A percentile compares a stretch with the other conserved stretches of the same genome.
phyloP scores from a whole-genome alignment of 2,113 vertebrate genomes.

The Triplophysa rosa region DNA sequence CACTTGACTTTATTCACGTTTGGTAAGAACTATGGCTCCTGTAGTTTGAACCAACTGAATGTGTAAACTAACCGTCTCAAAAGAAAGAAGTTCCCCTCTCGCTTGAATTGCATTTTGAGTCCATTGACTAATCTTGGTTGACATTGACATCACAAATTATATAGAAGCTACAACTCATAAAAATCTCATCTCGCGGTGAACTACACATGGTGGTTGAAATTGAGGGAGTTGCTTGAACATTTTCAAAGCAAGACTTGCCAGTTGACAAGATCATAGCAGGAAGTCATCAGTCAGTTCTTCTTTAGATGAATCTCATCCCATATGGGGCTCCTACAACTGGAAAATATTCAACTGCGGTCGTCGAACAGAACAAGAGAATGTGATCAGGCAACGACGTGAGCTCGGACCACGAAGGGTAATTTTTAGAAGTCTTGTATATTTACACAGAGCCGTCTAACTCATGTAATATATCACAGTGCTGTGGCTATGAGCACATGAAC shows the following conservation, averaged over 20 bases:
- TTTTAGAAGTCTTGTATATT: slow-evolving; percentile 51
- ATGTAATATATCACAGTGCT: slow-evolving; percentile 45
- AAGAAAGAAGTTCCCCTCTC: neutral
- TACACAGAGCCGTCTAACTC: slow-evolving; percentile 49
- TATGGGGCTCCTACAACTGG: slow-evolving; percentile 5
- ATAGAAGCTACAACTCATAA: too few relatives aligned
- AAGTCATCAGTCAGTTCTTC: neutral
- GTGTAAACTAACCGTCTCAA: too few relatives aligned
- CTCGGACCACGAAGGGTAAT: slow-evolving; percentile 26
- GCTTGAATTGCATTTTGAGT: neutral
- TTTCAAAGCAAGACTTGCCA: neutral
- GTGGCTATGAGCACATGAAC: slow-evolving; percentile 35
- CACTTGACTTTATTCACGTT: neutral
- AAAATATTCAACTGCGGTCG: slow-evolving; percentile 25
- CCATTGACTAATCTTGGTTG: neutral
- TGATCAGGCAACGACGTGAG: slow-evolving; percentile 13
- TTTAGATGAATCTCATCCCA: neutral
- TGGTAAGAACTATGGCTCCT: neutral
- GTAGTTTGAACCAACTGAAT: slow-evolving; percentile 3
- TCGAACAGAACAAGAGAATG: slow-evolving; percentile 39
- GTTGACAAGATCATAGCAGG: neutral
- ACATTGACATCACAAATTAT: neutral
- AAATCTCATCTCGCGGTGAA: neutral
- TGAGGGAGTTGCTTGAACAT: neutral
- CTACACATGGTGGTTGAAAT: neutral